Conservation (phyloP, 1,140 invertebrate genomes). For the Drosophila bifasciata region DNA sequence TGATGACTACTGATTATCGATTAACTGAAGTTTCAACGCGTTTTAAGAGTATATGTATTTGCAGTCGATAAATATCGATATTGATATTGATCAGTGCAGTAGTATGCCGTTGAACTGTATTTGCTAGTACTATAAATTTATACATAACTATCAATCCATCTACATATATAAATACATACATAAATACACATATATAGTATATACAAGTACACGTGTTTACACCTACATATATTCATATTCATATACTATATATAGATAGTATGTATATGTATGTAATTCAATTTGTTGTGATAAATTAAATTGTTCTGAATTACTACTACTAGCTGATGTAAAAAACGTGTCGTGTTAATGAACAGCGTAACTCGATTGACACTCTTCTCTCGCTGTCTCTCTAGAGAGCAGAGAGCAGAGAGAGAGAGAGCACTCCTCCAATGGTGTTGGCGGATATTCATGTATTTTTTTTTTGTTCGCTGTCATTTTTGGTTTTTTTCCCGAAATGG, state of each 20-base stretch:
- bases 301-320: slow-evolving; percentile 43
- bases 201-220: too few species aligned
- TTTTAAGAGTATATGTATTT: too few species aligned
- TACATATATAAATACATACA: slow-evolving; percentile 1
- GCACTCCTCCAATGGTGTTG: slow-evolving; percentile 7
- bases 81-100: slow-evolving; percentile 17
- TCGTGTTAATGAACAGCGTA: slow-evolving; percentile 34
- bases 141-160: too few species aligned
- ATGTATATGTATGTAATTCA: slow-evolving; percentile 60
- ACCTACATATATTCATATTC: slow-evolving; percentile 22
- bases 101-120: slow-evolving; percentile 25
- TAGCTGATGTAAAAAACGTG: slow-evolving; percentile 35
- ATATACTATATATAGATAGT: too few species aligned
- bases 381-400: too few species aligned
- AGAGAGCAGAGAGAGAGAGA: not conserved
- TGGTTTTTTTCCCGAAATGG: slow-evolving; percentile 9
- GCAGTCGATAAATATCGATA: slow-evolving; percentile 30
- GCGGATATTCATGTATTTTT: slow-evolving; percentile 11
- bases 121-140: slow-evolving; percentile 36
- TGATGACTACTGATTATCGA: slow-evolving; percentile 42
- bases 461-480: slow-evolving; percentile 25
- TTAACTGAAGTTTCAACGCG: slow-evolving; percentile 22
- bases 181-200: too few species aligned
- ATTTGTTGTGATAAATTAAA: slow-evolving; percentile 75
- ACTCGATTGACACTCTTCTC: slow-evolving; percentile 46